Conservation (phyloP, 1,140 invertebrate species). For the Drepana arcuata region DNA sequence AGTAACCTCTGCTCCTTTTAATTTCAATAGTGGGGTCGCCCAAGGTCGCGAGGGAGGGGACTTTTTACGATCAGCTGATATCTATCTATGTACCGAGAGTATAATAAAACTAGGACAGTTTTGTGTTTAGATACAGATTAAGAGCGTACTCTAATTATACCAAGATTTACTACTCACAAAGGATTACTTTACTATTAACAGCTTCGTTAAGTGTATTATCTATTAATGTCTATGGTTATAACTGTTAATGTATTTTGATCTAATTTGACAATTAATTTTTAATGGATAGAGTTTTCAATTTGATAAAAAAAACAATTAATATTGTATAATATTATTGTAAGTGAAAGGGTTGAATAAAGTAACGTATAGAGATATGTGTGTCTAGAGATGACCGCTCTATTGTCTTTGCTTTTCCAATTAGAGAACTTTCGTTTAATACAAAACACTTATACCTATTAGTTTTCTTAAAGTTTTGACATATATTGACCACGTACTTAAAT, state of each 20-base stretch:
- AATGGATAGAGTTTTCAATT: background rate
- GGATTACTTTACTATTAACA: too few relatives aligned
- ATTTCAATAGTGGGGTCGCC: conserved; percentile 65
- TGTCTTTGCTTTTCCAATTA: background rate
- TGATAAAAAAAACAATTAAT: background rate
- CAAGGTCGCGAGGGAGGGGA: conserved; percentile 54
- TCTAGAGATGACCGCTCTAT: background rate
- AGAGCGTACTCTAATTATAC: too few relatives aligned
- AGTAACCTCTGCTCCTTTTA: conserved; percentile 66
- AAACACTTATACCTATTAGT: background rate
- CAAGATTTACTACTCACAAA: too few relatives aligned
- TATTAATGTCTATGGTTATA: too few relatives aligned
- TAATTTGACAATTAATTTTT: too few relatives aligned
- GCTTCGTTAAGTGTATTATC: too few relatives aligned
- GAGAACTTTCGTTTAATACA: background rate
- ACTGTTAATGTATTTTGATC: too few relatives aligned
- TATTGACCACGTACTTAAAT: background rate
- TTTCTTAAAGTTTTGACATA: background rate
- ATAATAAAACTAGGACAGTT: background rate
- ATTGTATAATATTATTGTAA: background rate
- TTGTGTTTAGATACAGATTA: background rate
- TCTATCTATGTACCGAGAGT: conserved; percentile 2
- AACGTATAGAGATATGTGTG: background rate
- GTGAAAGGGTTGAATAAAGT: background rate
- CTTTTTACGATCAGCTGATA: conserved; percentile 59